Conservation (phyloP, 2,797 vertebrate genomes). For the Phyllotis vaccarum region DNA sequence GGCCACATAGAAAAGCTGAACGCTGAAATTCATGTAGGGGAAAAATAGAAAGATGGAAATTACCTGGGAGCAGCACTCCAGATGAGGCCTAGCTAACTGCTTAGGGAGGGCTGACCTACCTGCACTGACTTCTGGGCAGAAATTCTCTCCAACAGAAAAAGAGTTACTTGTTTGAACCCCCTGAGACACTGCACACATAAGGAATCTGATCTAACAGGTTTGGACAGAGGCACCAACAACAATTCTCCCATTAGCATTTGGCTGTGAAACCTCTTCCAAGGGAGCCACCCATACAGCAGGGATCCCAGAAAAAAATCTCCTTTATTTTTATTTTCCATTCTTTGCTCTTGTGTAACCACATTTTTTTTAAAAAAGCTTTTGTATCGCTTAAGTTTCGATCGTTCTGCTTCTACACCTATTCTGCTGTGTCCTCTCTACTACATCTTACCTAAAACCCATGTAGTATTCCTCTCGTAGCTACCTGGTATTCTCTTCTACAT, state of each 20-base stretch:
- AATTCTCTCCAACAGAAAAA: background rate
- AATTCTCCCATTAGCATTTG: background rate
- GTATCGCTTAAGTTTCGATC: background rate
- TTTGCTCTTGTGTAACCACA: background rate
- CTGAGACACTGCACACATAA: background rate
- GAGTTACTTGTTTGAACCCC: background rate
- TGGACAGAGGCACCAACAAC: background rate
- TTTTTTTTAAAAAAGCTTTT: background rate
- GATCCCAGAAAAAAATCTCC: background rate
- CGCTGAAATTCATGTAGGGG: background rate
- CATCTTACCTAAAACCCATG: background rate
- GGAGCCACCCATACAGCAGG: background rate
- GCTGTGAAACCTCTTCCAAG: background rate
- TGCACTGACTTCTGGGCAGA: background rate
- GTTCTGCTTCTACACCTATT: background rate
- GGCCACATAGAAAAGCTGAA: background rate
- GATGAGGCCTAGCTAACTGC: background rate
- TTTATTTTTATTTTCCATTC: background rate
- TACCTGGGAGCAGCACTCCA: background rate
- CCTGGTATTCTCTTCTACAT: background rate
- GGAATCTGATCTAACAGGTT: background rate
- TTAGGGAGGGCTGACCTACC: background rate
- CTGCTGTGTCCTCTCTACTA: background rate
- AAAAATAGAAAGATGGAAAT: background rate
- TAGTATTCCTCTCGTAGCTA: background rate